Base-by-base conservation (phyloP, 2,113 vertebrate genomes). In the Haemorhous mexicanus region DNA sequence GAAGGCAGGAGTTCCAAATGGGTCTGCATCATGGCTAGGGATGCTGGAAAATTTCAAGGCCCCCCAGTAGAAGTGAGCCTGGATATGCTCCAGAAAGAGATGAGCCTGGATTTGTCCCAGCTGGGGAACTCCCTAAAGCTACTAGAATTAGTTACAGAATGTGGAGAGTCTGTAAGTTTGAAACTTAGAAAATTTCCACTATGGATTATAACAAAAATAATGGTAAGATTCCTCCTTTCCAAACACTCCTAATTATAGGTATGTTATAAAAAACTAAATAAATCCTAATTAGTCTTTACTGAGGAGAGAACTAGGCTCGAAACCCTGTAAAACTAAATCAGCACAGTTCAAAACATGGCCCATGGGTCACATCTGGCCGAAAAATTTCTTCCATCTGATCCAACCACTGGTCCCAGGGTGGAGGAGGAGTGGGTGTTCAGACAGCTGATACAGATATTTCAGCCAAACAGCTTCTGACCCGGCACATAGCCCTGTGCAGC, bases 101-200 rank as follows among this genome's bases (percentile, higher is more conserved):
- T 81, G 61, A 94, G 47, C 55, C 83, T 97, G 94, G 68, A 95
- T 93, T 81, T 90, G 18, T 86, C 92, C 80, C 92, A 96, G 64
- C 35, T 86, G 59, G 80, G 88, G 77, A 97, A 94, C 91, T 94
- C 92, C 83, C 83, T 94, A 84, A 94, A 95, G 96, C 83, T 97
- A 94, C 92, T 72, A 92, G 95, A 94, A 86, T 86, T 88, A 88
- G 90, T 84, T 92, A 81, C 63, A 85, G 55, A 32, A 92, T 84
- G 28, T 53, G 20, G 32, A 64, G 46, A 76, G 32, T 24, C 58
- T 93, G 32, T 37, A 91, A 69, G 12, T 50, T 68, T 56, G 62
- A 93, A 96, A 88, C 66, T 66, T 58, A 88, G 50, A 67, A 83
- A 86, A 86, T 77, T 80, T 80, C 14, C 16, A 49, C 50, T 62